Evolutionary conservation across 2,113 vertebrate genomes (phyloP).

Genomic region (Entomyzon cyanotis): DNA sequence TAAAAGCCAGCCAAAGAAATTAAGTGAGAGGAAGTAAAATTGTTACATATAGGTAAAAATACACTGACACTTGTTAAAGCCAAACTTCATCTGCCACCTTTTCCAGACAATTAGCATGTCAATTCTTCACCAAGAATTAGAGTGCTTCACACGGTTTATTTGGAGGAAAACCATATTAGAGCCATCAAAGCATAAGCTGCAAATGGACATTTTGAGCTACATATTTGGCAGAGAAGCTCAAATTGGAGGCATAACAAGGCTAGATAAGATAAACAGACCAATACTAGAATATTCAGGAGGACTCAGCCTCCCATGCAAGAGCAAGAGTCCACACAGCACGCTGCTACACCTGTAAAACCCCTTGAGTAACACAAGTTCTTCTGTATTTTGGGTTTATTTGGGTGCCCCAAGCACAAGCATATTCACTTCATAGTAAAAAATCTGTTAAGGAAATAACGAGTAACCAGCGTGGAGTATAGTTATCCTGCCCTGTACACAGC

Average conservation of each 20-base stretch:
- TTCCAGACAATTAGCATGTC: neutral
- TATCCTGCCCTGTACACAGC: neutral
- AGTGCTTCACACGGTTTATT: neutral
- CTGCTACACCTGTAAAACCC: neutral
- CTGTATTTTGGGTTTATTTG: neutral
- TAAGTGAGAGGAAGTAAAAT: neutral
- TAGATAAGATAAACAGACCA: neutral
- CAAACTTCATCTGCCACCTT: neutral
- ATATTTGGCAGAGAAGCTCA: neutral
- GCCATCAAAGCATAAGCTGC: neutral
- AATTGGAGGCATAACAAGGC: neutral
- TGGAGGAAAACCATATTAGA: neutral
- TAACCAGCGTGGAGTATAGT: no score
- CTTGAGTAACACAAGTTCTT: neutral
- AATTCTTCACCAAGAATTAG: neutral
- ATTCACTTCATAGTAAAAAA: neutral
- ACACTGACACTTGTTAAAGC: neutral
- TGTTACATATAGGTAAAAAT: neutral
- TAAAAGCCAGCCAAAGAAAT: neutral
- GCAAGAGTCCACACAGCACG: neutral
- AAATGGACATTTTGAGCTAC: neutral
- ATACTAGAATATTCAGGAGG: neutral
- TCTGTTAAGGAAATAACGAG: neutral
- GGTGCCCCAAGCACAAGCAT: neutral
- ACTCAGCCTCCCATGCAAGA: neutral